Evolutionary conservation across 2,888 invertebrate genomes (phyloP), one percentile per base, ranked within the genome.

Genomic region (Syritta pipiens): DNA sequence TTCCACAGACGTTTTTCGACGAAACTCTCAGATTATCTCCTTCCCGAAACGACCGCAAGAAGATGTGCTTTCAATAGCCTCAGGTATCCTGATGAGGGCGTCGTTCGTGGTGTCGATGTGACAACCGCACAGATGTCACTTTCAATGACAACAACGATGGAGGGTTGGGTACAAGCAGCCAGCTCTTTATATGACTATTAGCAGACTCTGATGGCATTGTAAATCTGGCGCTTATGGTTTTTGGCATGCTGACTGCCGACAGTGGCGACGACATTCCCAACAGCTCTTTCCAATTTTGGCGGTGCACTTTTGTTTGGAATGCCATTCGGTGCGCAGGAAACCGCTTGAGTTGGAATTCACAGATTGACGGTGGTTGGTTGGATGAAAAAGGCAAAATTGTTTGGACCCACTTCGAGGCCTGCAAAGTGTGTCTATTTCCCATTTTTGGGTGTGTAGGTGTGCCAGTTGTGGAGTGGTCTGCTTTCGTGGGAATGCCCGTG

Each of bases 51-150:
- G 48, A 62, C 26, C 48, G 20, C 49, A 62, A 40, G 30, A 40
- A 63, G 67, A 76, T 76, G 62, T 35, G 69, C 32, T 76, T 76
- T 76, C 62, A 68, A 69, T 62, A 76, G 69, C 75, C 63, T 35
- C 63, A 59, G 69, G 76, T 63, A 57, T 57, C 42, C n/a, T n/a
- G n/a, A n/a, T n/a, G n/a, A n/a, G n/a, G n/a, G n/a, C n/a, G n/a
- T n/a, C n/a, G n/a, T n/a, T n/a, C n/a, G n/a, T n/a, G n/a, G n/a
- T 63, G 35, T 59, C 65, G 65, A 65, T 32, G 51, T 44, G 59
- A 74, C 22, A 35, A 30, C 35, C 44, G 20, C 40, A 72, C 24
- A 65, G 53, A 60, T 55, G 44, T 37, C 59, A 53, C 40, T 59
- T 60, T 37, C 46, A 48, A 63, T 24, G 37, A 51, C 63, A 63